Conservation (phyloP, 2,888 invertebrate species). For the Tetropium fuscum region DNA sequence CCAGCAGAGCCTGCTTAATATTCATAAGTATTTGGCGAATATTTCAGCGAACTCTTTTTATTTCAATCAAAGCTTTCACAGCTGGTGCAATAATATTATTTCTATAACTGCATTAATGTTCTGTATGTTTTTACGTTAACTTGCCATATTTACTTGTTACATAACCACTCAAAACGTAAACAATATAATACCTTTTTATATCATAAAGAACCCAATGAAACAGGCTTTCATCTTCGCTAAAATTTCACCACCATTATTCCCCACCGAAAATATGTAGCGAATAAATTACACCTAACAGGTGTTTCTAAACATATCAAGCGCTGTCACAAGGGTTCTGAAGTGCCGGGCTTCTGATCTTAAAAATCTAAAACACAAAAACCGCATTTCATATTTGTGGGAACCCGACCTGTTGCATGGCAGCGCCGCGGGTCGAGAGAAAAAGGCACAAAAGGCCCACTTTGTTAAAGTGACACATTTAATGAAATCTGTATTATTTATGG, state of each 20-base stretch:
- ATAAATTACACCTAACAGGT: no score
- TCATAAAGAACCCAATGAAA: no score
- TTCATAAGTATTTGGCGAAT: neutral
- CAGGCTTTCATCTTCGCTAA: no score
- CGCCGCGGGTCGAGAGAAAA: constrained; percentile 42
- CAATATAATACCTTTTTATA: no score
- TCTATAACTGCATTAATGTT: no score
- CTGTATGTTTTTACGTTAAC: no score
- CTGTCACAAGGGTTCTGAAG: constrained; percentile 15
- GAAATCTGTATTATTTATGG: constrained; percentile 61
- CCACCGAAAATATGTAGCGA: no score
- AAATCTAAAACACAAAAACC: constrained; percentile 15
- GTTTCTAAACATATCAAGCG: constrained; percentile 10
- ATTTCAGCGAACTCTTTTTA: neutral
- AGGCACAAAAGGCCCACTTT: constrained; percentile 59
- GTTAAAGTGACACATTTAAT: constrained; percentile 60
- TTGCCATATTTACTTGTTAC: no score
- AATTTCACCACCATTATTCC: no score
- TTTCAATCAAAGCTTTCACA: no score
- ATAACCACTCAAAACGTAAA: no score
- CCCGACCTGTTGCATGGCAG: constrained; percentile 32
- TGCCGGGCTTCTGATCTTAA: constrained; percentile 20
- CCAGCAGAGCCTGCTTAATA: neutral
- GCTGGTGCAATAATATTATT: no score
- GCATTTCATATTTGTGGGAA: constrained; percentile 43